These are phyloP conservation scores for Sparus aurata DNA, from an alignment of 2,797 vertebrate species.

Conservation along the genomic window DNA sequence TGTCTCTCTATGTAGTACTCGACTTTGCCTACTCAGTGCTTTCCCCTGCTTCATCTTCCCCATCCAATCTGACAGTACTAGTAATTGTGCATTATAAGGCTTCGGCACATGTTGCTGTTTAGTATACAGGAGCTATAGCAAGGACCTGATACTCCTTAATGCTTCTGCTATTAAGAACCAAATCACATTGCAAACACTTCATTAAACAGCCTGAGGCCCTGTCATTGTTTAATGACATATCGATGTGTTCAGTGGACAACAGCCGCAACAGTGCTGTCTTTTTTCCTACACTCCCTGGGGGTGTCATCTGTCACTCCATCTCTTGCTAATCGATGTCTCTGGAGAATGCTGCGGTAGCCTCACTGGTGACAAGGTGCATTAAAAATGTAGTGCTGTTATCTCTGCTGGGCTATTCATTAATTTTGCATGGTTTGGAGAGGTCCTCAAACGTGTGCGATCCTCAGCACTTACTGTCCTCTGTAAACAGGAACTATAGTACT, in stretches of 20 bases:
- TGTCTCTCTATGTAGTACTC: not conserved
- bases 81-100: conserved; percentile 76
- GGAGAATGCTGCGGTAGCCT: conserved; percentile 63
- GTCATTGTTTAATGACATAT: conserved; percentile 91
- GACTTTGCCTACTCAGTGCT: conserved; percentile 69
- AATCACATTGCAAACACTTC: conserved; percentile 90
- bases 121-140: conserved; percentile 80
- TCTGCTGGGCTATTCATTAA: conserved; percentile 71
- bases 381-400: conserved; percentile 77
- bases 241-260: conserved; percentile 78
- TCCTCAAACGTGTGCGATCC: conserved; percentile 35
- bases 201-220: conserved; percentile 89
- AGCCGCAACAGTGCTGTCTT: conserved; percentile 42
- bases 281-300: conserved; percentile 47
- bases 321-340: conserved; percentile 77
- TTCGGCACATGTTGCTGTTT: conserved; percentile 74
- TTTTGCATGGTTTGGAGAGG: conserved; percentile 72
- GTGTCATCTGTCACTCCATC: conserved; percentile 77
- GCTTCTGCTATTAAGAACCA: conserved; percentile 85
- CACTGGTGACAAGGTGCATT: conserved; percentile 74
- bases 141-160: conserved; percentile 84
- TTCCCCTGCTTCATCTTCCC: conserved; percentile 72
- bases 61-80: conserved; percentile 72
- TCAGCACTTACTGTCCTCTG: conserved; percentile 31
- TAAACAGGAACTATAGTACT: conserved; percentile 41